Evolutionary conservation across 37 sponge, comb jelly and placozoan species (phyloP), one percentile per base, ranked within the genome.

Genomic region (Diacarnus erythraeanus): DNA sequence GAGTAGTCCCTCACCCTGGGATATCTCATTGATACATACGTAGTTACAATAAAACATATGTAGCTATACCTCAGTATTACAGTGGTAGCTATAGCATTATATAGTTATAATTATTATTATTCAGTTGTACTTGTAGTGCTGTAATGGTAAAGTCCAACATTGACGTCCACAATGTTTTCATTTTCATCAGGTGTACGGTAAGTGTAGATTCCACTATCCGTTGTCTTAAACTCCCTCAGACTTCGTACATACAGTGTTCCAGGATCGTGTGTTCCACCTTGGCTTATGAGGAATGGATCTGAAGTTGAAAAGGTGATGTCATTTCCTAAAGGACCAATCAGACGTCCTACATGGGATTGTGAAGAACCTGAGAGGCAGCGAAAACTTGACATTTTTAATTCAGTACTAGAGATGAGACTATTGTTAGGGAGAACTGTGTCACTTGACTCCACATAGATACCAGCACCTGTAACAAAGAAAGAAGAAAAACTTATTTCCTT

Each of bases 171-270:
- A 6, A 71, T 37, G 3, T 71, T 71, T 22, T 42, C 71, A 2
- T 37, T 40, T 6, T 71, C 71, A 71, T 71, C 71, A 41, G 71
- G 42, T 41, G 42, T 71, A 21, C 71, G 39, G 71, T 40, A 71
- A 2, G 71, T 71, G 71, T 71, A 71, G n/a, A 71, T 40, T 37
- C 71, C 71, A 60, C 9, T 17, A 25, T 60, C 61, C 4, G 9
- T 25, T 3, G 26, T 18, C 23, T 20, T 25, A 21, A 60, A 26
- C 4, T 6, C 21, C 61, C 27, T 60, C 27, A 60, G 4, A 25
- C 61, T 26, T 5, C 61, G 23, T 5, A 60, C 61, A 60, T 60
- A 60, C 61, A 60, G 23, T 26, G 61, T n/a, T 25, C 61, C 61
- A 6, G 61, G 61, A 17, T 60, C 21, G 27, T 60, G 27, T 26